Percentiles rank a stretch among this genome's conserved stretches.
Conservation (phyloP, 2,888 invertebrate genomes). For the Apodemia mormo region DNA sequence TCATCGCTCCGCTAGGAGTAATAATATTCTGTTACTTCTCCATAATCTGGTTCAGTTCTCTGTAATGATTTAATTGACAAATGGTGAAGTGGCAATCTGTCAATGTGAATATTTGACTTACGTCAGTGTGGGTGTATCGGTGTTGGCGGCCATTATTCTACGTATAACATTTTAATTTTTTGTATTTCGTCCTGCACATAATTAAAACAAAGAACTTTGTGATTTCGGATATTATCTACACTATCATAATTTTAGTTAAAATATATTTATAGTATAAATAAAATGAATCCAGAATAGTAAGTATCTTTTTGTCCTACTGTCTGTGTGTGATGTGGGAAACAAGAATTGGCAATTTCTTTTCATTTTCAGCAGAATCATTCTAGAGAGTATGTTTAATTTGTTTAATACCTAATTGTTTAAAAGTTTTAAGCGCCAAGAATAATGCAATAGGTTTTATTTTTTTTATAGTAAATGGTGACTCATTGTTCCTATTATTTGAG, state of each 20-base stretch:
- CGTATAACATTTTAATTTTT: constrained; percentile 73
- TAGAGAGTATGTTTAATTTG: constrained; percentile 33
- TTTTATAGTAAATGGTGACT: constrained; percentile 54
- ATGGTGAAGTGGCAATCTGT: constrained; percentile 76
- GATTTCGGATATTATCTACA: constrained; percentile 56
- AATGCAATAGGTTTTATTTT: neutral
- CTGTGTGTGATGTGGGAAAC: constrained; percentile 52
- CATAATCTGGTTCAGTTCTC: neutral
- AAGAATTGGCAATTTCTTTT: constrained; percentile 63
- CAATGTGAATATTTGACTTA: constrained; percentile 65
- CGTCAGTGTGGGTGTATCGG: constrained; percentile 79
- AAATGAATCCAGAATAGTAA: constrained; percentile 93
- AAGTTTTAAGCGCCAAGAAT: neutral
- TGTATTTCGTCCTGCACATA: constrained; percentile 61
- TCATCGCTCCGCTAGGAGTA: neutral
- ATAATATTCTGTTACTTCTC: neutral
- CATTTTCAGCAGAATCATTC: constrained; percentile 69
- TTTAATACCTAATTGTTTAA: neutral
- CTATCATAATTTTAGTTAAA: constrained; percentile 59
- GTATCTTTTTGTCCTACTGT: constrained; percentile 70
- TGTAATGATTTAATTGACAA: constrained; percentile 12
- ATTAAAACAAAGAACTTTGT: constrained; percentile 67
- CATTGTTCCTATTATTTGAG: constrained; percentile 66
- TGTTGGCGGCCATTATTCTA: constrained; percentile 79
- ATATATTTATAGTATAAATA: constrained; percentile 73